A percentile compares a stretch with the other conserved stretches of the same genome.
Evolutionary conservation across 2,113 vertebrate genomes (phyloP).

Genomic region (Pleuronectes platessa): DNA sequence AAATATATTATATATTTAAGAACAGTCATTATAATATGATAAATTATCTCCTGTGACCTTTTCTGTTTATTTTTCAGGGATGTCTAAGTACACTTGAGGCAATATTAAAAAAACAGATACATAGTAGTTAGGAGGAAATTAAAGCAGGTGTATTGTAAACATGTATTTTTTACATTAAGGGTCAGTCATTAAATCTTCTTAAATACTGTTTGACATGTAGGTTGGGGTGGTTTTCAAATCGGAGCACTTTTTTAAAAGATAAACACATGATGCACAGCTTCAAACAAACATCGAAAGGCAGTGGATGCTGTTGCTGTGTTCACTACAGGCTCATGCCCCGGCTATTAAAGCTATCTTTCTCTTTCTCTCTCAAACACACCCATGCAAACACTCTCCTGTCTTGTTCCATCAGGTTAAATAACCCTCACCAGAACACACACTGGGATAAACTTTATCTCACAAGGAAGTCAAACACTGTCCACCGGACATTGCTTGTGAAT

Average conservation of each 20-base stretch:
- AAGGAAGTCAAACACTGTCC: conserved; percentile 35
- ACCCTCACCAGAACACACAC: conserved; percentile 46
- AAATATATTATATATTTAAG: background rate
- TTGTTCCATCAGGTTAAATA: conserved; percentile 45
- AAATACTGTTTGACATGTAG: conserved; percentile 21
- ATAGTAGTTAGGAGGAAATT: conserved; percentile 9
- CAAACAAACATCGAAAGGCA: background rate
- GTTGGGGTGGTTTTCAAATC: background rate
- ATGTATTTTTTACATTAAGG: background rate
- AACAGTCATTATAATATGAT: too few species aligned
- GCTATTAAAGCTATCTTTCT: background rate
- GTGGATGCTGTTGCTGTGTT: background rate
- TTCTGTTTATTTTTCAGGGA: background rate
- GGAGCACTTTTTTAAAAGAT: background rate
- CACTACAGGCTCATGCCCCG: background rate
- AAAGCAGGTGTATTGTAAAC: conserved; percentile 9
- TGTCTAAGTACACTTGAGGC: background rate
- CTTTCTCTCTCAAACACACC: background rate
- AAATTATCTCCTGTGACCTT: background rate
- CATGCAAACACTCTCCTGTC: background rate
- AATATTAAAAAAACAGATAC: background rate
- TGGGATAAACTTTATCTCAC: conserved; percentile 4
- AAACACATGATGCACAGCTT: background rate
- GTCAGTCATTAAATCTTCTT: background rate
- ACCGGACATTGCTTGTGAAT: background rate